Percentiles rank a stretch among this genome's conserved stretches.
phyloP scores from a whole-genome alignment of 2,113 vertebrate genomes.

The Phalacrocorax aristotelis region DNA sequence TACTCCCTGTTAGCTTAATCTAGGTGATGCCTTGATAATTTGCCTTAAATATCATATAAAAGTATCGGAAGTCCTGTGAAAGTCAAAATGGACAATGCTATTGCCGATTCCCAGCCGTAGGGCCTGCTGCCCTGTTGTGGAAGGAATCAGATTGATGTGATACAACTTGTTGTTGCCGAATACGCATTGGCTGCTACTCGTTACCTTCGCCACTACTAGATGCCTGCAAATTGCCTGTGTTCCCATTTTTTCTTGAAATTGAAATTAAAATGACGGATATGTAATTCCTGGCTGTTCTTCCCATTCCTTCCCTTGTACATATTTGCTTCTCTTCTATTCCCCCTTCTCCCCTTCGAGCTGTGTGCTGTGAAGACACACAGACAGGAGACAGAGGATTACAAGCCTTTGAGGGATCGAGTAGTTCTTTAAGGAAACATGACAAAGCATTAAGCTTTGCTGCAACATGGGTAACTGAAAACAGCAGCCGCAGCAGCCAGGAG shows the following conservation, averaged over 20 bases:
- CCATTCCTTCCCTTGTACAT: background rate
- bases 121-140: background rate
- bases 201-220: background rate
- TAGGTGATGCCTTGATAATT: background rate
- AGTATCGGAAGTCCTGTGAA: background rate
- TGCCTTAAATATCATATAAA: background rate
- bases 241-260: background rate
- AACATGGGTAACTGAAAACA: background rate
- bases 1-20: background rate
- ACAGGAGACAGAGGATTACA: background rate
- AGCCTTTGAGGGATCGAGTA: background rate
- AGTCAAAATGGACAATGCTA: background rate
- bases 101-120: background rate
- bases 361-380: background rate
- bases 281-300: background rate
- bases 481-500: background rate
- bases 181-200: background rate
- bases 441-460: background rate
- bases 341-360: background rate
- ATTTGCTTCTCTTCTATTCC: background rate
- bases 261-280: conserved; percentile 3
- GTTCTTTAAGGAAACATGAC: background rate
- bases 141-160: background rate
- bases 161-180: background rate
- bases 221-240: background rate